Evolutionary conservation across 2,888 invertebrate species (phyloP).

Genomic region (Eurytoma adleriae): DNA sequence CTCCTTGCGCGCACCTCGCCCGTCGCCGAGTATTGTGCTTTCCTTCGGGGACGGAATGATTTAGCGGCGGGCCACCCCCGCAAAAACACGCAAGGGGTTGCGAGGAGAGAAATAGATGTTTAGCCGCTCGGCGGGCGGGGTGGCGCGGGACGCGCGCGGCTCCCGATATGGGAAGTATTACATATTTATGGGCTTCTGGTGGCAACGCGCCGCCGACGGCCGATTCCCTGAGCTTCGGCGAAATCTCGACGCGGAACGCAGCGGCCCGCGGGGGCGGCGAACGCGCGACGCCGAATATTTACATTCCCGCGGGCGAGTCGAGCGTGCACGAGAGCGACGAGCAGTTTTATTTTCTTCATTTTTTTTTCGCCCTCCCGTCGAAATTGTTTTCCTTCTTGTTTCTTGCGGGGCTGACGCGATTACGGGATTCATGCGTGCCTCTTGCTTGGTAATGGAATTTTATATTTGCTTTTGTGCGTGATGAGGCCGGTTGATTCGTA

Average conservation of each 20-base stretch:
- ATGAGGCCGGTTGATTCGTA: too few species aligned
- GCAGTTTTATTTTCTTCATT: slow-evolving; percentile 39
- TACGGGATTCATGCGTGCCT: too few species aligned
- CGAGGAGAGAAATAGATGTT: slow-evolving; percentile 57
- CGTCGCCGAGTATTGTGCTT: slow-evolving; percentile 70
- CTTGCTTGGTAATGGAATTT: too few species aligned
- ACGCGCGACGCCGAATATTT: slow-evolving; percentile 61
- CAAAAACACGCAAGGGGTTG: slow-evolving; percentile 72
- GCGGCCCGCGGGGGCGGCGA: slow-evolving; percentile 60
- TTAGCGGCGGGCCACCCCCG: slow-evolving; percentile 69
- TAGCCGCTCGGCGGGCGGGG: slow-evolving; percentile 56
- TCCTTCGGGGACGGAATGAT: slow-evolving; percentile 74
- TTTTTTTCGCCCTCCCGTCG: slow-evolving; percentile 25
- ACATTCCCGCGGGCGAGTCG: slow-evolving; percentile 55
- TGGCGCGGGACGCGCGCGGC: slow-evolving; percentile 52
- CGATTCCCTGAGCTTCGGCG: slow-evolving; percentile 69
- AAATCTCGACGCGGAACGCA: slow-evolving; percentile 72
- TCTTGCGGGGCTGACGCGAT: slow-evolving; percentile 11
- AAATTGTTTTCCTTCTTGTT: slow-evolving; percentile 50
- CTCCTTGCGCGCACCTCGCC: slow-evolving; percentile 16
- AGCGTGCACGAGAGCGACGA: slow-evolving; percentile 11
- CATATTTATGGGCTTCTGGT: slow-evolving; percentile 75
- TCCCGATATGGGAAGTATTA: slow-evolving; percentile 72
- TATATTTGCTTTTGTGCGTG: too few species aligned
- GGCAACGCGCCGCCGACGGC: slow-evolving; percentile 61